A percentile compares a stretch with the other conserved stretches of the same genome.
Conservation (phyloP, 2,888 invertebrate genomes). For the Tridacna gigas region DNA sequence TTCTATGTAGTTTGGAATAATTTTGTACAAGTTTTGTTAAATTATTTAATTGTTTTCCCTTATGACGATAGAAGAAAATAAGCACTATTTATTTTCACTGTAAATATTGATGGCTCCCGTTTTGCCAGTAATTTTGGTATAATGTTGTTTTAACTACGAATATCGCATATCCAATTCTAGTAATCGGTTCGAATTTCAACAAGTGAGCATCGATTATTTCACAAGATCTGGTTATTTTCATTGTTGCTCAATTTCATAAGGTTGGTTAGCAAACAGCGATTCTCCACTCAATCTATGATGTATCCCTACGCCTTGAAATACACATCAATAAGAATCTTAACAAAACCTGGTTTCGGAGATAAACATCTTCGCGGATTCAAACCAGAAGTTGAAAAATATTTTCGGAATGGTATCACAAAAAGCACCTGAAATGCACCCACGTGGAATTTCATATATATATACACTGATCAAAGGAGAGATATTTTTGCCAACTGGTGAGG, state of each 20-base stretch:
- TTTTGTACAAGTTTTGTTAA: too few species aligned
- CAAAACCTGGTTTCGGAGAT: slow-evolving; percentile 22
- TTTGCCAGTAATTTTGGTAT: neutral
- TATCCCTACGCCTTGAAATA: slow-evolving; percentile 22
- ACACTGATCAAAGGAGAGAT: slow-evolving; percentile 12
- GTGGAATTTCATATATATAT: neutral
- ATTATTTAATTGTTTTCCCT: neutral
- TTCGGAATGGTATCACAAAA: slow-evolving; percentile 23
- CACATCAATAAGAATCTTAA: slow-evolving; percentile 25
- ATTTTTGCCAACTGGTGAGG: slow-evolving; percentile 8
- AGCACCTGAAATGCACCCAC: neutral
- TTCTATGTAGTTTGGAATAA: too few species aligned
- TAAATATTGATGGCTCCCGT: neutral
- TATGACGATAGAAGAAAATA: neutral
- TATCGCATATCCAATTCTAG: slow-evolving; percentile 1
- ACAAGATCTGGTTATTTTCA: slow-evolving; percentile 2
- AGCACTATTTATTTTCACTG: neutral
- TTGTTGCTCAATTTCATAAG: neutral
- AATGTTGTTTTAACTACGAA: slow-evolving; percentile 7
- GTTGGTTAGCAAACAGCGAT: neutral
- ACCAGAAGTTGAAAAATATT: slow-evolving; percentile 20
- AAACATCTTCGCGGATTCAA: slow-evolving; percentile 15
- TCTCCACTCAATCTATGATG: slow-evolving; percentile 10
- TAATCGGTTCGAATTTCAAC: slow-evolving; percentile 20
- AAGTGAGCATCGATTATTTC: neutral